A percentile compares a stretch with the other conserved stretches of the same genome.
Evolutionary conservation across 2,888 invertebrate species (phyloP).

Genomic region (Podabrus alpinus): DNA sequence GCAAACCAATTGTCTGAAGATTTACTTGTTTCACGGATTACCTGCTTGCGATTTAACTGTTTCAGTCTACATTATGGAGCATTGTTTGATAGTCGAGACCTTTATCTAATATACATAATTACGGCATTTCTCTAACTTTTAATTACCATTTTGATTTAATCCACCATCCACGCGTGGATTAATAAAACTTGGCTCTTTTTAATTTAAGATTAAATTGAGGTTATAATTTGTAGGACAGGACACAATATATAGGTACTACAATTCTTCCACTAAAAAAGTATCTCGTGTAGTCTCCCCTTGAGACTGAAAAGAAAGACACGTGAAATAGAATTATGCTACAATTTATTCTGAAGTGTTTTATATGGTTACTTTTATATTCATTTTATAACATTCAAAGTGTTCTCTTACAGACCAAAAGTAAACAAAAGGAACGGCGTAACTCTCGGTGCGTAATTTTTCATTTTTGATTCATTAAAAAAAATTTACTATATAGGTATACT

Average conservation of each 20-base stretch:
- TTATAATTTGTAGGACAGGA: not conserved
- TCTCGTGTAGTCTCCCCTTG: not conserved
- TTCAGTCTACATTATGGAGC: not conserved
- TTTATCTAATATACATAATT: not conserved
- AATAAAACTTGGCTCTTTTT: not conserved
- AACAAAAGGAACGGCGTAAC: not conserved
- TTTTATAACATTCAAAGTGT: not conserved
- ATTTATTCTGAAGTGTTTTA: not conserved
- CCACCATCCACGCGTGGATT: too few species aligned
- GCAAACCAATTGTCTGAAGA: slow-evolving; percentile 50
- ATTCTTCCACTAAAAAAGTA: not conserved
- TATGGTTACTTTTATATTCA: not conserved
- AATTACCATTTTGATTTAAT: not conserved
- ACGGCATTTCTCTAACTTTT: not conserved
- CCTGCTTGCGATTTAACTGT: slow-evolving; percentile 47
- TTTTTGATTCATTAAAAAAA: too few species aligned
- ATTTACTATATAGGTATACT: too few species aligned
- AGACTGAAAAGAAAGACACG: not conserved
- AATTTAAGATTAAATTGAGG: not conserved
- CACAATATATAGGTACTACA: not conserved
- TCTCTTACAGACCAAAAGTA: not conserved
- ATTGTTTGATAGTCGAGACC: not conserved
- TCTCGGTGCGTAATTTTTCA: not conserved
- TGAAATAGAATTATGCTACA: not conserved
- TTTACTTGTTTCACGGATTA: slow-evolving; percentile 50